These are phyloP conservation scores for Erebia palarica DNA, from an alignment of 2,888 invertebrate species.

Conservation along the genomic window DNA sequence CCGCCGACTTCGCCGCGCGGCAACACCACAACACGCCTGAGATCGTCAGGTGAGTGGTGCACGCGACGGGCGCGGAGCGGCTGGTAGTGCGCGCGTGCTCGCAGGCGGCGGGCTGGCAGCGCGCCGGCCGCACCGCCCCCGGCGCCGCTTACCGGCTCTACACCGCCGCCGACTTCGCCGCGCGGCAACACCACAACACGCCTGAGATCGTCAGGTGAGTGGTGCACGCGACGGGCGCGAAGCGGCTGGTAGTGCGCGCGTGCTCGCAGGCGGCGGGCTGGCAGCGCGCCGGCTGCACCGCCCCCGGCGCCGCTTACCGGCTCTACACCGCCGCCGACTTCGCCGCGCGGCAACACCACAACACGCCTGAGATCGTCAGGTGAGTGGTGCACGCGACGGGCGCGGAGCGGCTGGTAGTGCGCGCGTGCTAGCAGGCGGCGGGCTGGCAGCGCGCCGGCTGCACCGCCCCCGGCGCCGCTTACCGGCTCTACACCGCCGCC, in stretches of 20 bases:
- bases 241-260: no score
- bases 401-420: no score
- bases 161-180: constrained; percentile 88
- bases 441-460: no score
- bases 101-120: constrained; percentile 40
- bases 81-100: constrained; percentile 92
- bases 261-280: no score
- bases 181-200: constrained; percentile 86
- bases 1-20: constrained; percentile 88
- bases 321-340: constrained; percentile 92
- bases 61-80: constrained; percentile 95
- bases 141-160: constrained; percentile 95
- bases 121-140: constrained; percentile 93
- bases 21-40: constrained; percentile 91
- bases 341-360: constrained; percentile 85
- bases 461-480: no score
- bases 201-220: constrained; percentile 89
- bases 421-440: no score
- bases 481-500: no score
- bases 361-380: constrained; percentile 91
- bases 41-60: constrained; percentile 86
- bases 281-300: constrained; percentile 85
- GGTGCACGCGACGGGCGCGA: no score
- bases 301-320: constrained; percentile 92
- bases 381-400: no score